These are phyloP conservation scores for Lamellibrachia satsuma DNA, from an alignment of 2,888 invertebrate species.

Conservation along the genomic window DNA sequence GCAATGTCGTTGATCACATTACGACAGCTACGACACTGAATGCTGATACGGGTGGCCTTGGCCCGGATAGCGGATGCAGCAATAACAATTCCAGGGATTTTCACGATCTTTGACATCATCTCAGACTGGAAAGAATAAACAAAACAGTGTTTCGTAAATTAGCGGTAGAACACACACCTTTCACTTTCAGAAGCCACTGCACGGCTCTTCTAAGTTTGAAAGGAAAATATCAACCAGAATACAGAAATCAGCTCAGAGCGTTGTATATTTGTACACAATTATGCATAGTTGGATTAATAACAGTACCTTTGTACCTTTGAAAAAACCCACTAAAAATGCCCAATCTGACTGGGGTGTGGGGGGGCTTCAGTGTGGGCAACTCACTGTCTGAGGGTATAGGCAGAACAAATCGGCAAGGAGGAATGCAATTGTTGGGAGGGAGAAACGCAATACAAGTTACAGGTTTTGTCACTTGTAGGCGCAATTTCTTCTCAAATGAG, in stretches of 20 bases:
- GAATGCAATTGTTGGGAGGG: too few relatives aligned
- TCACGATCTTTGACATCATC: constrained; percentile 89
- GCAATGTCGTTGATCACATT: constrained; percentile 87
- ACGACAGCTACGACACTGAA: constrained; percentile 94
- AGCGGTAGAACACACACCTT: not conserved
- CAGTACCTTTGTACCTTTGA: not conserved
- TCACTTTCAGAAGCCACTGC: not conserved
- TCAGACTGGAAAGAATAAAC: constrained; percentile 76
- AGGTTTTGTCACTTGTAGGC: too few relatives aligned
- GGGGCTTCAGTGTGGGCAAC: too few relatives aligned
- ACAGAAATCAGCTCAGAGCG: not conserved
- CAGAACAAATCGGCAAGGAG: too few relatives aligned
- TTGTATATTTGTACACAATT: not conserved
- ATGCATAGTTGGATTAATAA: not conserved
- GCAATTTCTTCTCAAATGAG: too few relatives aligned
- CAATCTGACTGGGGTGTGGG: too few relatives aligned
- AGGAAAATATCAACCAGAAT: not conserved
- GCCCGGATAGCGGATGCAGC: constrained; percentile 93
- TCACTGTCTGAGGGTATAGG: too few relatives aligned
- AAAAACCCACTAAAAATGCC: too few relatives aligned
- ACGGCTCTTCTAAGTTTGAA: not conserved
- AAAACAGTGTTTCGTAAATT: not conserved
- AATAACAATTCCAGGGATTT: constrained; percentile 94
- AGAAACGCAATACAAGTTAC: too few relatives aligned
- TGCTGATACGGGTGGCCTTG: constrained; percentile 92